Conservation (phyloP, 2,888 invertebrate species). For the Nebria brevicollis region DNA sequence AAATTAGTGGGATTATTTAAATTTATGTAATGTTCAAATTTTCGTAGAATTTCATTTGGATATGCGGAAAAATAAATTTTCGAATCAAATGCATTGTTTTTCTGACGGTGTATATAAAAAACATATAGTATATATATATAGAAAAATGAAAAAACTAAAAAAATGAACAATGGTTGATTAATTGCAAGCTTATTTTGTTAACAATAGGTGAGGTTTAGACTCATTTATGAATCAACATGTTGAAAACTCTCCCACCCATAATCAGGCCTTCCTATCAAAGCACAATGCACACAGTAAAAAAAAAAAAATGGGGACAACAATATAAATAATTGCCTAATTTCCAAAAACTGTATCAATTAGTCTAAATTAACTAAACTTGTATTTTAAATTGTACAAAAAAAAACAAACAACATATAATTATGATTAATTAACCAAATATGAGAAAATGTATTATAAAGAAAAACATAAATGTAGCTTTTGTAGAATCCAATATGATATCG, state of each 20-base stretch:
- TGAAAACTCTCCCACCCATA: not conserved
- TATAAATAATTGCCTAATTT: conserved; percentile 24
- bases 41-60: no score
- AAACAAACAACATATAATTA: conserved; percentile 19
- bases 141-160: not conserved
- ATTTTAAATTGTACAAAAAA: conserved; percentile 45
- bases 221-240: not conserved
- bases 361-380: conserved; percentile 37
- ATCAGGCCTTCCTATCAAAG: conserved; percentile 1
- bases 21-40: no score
- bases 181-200: not conserved
- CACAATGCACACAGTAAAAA: not conserved
- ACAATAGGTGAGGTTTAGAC: not conserved
- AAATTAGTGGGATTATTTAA: no score
- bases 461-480: conserved; percentile 45
- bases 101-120: not conserved
- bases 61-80: not conserved
- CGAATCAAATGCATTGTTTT: not conserved
- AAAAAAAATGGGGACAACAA: not conserved
- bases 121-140: not conserved
- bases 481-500: conserved; percentile 35
- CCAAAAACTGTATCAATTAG: conserved; percentile 44
- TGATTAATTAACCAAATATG: conserved; percentile 27
- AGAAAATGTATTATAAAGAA: conserved; percentile 39
- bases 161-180: not conserved